phyloP scores from a whole-genome alignment of 1,140 invertebrate species.

The Pogonus chalceus region DNA sequence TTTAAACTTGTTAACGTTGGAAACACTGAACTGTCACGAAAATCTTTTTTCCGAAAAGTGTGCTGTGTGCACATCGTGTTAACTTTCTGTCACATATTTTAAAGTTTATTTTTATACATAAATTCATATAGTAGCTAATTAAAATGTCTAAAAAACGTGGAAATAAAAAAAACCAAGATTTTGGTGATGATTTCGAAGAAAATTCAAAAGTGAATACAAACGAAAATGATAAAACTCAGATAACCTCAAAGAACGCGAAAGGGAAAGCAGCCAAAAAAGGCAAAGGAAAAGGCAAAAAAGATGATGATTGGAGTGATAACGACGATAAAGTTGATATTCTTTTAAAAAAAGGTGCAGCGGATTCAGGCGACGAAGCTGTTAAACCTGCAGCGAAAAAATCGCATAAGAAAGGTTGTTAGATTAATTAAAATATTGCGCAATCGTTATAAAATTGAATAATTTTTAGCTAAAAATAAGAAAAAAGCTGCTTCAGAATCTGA shows the following conservation, averaged over 20 bases:
- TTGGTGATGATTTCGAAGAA: constrained; percentile 46
- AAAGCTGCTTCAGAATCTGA: constrained; percentile 28
- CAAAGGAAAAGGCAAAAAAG: constrained; percentile 39
- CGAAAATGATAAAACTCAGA: constrained; percentile 31
- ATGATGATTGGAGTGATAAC: constrained; percentile 41
- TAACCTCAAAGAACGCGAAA: constrained; percentile 41
- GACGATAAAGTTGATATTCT: constrained; percentile 35
- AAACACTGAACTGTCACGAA: no score
- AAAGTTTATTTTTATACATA: neutral
- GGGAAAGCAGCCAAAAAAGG: constrained; percentile 35
- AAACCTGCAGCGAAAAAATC: constrained; percentile 38
- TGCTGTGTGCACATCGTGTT: neutral
- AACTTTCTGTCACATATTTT: neutral
- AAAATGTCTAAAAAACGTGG: constrained; percentile 51
- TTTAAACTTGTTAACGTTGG: no score
- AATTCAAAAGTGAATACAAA: constrained; percentile 25
- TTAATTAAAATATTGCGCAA: no score
- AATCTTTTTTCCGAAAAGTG: neutral
- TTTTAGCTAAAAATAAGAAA: constrained; percentile 34
- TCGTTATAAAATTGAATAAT: no score
- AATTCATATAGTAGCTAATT: constrained; percentile 4
- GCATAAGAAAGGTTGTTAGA: constrained; percentile 46
- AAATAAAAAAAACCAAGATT: constrained; percentile 48
- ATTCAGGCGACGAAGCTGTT: constrained; percentile 40
- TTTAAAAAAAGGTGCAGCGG: constrained; percentile 26